Evolutionary conservation across 2,888 invertebrate genomes (phyloP).

Genomic region (Pheosia gnoma): DNA sequence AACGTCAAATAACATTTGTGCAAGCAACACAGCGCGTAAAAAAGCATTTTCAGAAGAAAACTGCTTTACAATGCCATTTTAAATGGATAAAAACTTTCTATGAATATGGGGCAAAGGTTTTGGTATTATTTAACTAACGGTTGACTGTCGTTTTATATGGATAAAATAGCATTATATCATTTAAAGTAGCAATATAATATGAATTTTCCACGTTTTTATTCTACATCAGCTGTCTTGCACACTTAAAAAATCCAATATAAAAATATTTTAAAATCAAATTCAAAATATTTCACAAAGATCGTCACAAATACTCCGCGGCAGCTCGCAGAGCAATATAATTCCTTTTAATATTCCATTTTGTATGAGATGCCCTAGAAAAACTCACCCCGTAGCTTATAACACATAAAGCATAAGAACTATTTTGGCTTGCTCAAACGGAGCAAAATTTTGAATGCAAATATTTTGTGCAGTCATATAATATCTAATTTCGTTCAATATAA

Average conservation of each 20-base stretch:
- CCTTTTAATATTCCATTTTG: constrained; percentile 53
- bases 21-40: too few relatives aligned
- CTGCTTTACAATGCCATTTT: too few relatives aligned
- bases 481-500: background rate
- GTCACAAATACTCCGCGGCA: constrained; percentile 39
- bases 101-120: too few relatives aligned
- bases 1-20: too few relatives aligned
- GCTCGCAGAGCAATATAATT: constrained; percentile 56
- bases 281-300: constrained; percentile 39
- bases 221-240: too few relatives aligned
- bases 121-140: too few relatives aligned
- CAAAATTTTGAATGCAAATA: background rate
- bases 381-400: constrained; percentile 16
- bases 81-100: too few relatives aligned
- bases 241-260: constrained; percentile 9
- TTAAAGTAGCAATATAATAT: too few relatives aligned
- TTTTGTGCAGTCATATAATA: background rate
- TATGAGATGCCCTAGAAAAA: constrained; percentile 38
- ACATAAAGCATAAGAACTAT: constrained; percentile 14
- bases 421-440: constrained; percentile 13
- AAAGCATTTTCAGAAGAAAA: too few relatives aligned
- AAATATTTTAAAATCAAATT: constrained; percentile 31
- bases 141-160: too few relatives aligned
- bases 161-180: too few relatives aligned
- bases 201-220: too few relatives aligned